Percentiles rank a stretch among this genome's conserved stretches.
Conservation (phyloP, 2,797 vertebrate species). For the Lycodopsis pacificus region DNA sequence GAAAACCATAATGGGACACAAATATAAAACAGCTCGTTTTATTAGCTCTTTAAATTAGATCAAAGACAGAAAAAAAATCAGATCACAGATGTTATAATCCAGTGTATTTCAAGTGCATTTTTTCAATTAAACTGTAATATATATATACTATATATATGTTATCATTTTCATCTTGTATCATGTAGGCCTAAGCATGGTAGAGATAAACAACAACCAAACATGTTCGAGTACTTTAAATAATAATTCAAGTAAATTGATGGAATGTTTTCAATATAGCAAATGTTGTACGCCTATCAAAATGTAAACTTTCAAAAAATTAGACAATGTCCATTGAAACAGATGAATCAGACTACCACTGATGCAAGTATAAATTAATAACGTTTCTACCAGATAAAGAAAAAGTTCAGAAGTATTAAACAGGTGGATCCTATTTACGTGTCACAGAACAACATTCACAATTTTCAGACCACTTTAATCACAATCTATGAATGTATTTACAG, state of each 20-base stretch:
- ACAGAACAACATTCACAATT: slow-evolving; percentile 99
- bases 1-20: slow-evolving; percentile 85
- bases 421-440: slow-evolving; percentile 94
- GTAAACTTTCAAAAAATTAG: slow-evolving; percentile 94
- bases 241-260: slow-evolving; percentile 99
- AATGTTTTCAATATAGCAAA: slow-evolving; percentile 96
- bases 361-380: slow-evolving; percentile 88
- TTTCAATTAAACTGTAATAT: slow-evolving; percentile 96
- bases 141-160: slow-evolving; percentile 74
- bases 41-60: slow-evolving; percentile 99
- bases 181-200: slow-evolving; percentile 90
- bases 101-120: slow-evolving; percentile 99
- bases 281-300: slow-evolving; percentile 89
- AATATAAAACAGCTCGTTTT: slow-evolving; percentile 92
- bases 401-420: slow-evolving; percentile 88
- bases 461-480: slow-evolving; percentile 95
- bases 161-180: slow-evolving; percentile 88
- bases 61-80: slow-evolving; percentile 96
- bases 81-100: slow-evolving; percentile 99
- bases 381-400: slow-evolving; percentile 88
- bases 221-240: slow-evolving; percentile 93
- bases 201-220: slow-evolving; percentile 84
- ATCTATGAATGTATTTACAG: slow-evolving; percentile 95
- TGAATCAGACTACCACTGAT: slow-evolving; percentile 88
- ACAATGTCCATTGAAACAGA: slow-evolving; percentile 91